phyloP scores from a whole-genome alignment of 1,140 invertebrate species.

The Samia ricini region DNA sequence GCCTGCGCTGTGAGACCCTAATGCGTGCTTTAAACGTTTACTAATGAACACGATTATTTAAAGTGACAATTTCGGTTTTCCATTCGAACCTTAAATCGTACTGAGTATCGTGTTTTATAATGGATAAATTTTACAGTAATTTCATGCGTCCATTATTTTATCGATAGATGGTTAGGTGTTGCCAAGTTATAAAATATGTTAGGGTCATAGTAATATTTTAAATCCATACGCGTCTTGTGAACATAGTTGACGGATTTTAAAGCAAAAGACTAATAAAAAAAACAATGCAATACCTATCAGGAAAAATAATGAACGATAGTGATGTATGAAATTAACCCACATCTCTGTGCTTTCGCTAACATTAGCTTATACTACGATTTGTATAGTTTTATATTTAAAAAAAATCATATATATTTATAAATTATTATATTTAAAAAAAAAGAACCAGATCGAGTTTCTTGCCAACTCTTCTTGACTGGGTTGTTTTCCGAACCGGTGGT shows the following conservation, averaged over 20 bases:
- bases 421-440: no score
- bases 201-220: background rate
- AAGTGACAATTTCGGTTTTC: constrained; percentile 72
- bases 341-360: no score
- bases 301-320: no score
- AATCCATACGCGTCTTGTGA: background rate
- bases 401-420: no score
- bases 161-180: background rate
- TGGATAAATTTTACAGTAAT: background rate
- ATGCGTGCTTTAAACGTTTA: constrained; percentile 75
- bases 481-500: no score
- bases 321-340: no score
- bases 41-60: constrained; percentile 76
- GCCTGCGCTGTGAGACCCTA: constrained; percentile 64
- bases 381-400: no score
- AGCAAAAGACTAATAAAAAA: no score
- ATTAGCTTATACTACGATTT: no score
- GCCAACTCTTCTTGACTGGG: no score
- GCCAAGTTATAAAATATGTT: background rate
- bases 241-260: background rate
- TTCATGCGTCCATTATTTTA: background rate
- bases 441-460: no score
- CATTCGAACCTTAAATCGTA: constrained; percentile 11
- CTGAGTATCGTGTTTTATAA: background rate
- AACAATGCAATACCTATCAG: no score